Percentiles rank a stretch among this genome's conserved stretches.
Conservation (phyloP, 2,797 vertebrate species). For the Propithecus deckenii region DNA sequence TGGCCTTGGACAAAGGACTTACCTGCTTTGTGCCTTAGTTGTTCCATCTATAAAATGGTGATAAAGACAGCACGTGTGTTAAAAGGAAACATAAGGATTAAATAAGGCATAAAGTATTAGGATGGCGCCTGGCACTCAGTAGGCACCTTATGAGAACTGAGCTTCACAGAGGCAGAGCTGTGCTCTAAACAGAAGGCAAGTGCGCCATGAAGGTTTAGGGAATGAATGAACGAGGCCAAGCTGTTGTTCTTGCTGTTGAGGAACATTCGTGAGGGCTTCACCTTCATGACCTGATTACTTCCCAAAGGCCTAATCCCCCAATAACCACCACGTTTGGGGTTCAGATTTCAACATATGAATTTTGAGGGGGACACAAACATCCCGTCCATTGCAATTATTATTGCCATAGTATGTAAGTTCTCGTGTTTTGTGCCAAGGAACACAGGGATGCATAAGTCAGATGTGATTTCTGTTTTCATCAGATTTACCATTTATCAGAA, state of each 20-base stretch:
- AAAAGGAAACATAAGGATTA: neutral
- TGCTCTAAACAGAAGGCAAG: neutral
- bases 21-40: neutral
- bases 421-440: neutral
- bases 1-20: neutral
- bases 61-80: no score
- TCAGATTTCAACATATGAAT: neutral
- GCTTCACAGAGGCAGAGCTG: neutral
- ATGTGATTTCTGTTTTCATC: neutral
- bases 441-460: neutral
- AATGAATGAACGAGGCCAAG: neutral
- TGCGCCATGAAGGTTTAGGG: neutral
- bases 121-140: fast-evolving
- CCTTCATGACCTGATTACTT: neutral
- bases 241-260: no score
- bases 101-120: neutral
- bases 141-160: neutral
- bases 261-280: neutral
- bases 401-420: neutral
- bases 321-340: neutral
- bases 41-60: neutral
- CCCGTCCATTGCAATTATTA: neutral
- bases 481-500: neutral
- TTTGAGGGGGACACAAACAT: neutral
- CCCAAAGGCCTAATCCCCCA: neutral